Evolutionary conservation across 2,888 invertebrate species (phyloP).

Genomic region (Cephus sareptanus): DNA sequence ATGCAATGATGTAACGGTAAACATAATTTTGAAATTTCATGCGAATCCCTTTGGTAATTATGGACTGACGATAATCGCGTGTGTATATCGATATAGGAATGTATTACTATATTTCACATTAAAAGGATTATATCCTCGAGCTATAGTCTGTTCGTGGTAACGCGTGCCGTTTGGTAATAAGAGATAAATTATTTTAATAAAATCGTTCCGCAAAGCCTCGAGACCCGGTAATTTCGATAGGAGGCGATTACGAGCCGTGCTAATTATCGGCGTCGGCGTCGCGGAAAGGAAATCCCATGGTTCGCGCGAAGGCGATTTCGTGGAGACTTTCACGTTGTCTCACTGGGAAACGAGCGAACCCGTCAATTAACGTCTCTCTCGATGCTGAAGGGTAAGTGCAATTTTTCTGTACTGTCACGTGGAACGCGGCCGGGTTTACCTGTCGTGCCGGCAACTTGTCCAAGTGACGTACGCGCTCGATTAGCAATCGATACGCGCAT

Average conservation of each 20-base stretch:
- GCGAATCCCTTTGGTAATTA: neutral
- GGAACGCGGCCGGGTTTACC: slow-evolving; percentile 29
- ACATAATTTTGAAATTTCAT: neutral
- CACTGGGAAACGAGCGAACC: slow-evolving; percentile 39
- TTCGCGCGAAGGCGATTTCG: slow-evolving; percentile 43
- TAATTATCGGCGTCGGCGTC: slow-evolving; percentile 46
- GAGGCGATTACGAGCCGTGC: slow-evolving; percentile 34
- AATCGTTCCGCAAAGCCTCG: neutral
- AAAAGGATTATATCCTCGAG: neutral
- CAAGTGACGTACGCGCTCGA: slow-evolving; percentile 40
- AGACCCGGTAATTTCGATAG: slow-evolving; percentile 7
- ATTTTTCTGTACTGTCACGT: neutral
- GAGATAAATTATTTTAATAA: neutral
- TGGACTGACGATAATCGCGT: neutral
- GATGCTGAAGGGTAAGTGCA: neutral
- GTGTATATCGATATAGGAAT: neutral
- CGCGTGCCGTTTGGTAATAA: neutral
- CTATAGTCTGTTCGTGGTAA: neutral
- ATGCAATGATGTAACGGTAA: neutral
- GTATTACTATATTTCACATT: neutral
- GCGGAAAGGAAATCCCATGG: slow-evolving; percentile 39
- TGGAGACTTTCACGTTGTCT: slow-evolving; percentile 35
- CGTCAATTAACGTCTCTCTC: slow-evolving; percentile 46
- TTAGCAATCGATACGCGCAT: slow-evolving; percentile 50
- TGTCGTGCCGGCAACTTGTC: slow-evolving; percentile 38